Base-by-base conservation (phyloP, 2,113 vertebrate genomes). In the Chauna torquata region DNA sequence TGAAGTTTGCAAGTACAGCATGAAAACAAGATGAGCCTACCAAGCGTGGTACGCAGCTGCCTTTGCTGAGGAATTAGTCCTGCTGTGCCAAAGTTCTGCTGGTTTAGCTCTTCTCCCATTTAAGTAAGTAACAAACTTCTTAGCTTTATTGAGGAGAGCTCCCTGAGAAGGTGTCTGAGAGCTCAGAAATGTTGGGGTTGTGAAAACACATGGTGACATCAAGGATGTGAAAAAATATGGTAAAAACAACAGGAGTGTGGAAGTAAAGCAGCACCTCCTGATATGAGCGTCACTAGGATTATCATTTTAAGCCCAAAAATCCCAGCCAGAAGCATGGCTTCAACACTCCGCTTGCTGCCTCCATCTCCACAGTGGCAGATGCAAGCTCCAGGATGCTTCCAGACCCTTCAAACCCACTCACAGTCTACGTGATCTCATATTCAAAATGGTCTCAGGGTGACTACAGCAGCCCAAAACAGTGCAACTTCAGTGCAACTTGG, bases 401-500 rank as follows among this genome's bases (percentile, higher is more conserved):
- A 69, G 79, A 62, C 32, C 24, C 59, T 40, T 59, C 78, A 74
- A 91, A 88, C 16, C 18, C 32, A 50, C 32, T 22, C 58, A 40
- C 7, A 49, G 44, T 8, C 57, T 66, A 50, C 1, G 1, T 24
- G 54, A 61, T 40, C 45, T 66, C 30, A 24, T 62, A 68, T 78
- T 62, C 11, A 57, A 44, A 72, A 27, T 0, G 0, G 11, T 86
- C n/a, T 42, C 45, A n/a, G 28, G 20, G 24, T 74, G 27, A 40
- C 47, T n/a, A n/a, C 3, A 7, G 28, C 47, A 16, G 59, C 62
- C 13, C 57, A 12, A 70, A 18, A 49, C 16, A 75, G 13, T 36
- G 18, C 8, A 50, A 36, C 15, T 28, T 34, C 70, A 45, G 62
- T 0, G 1, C 52, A 20, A 42, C 27, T 44, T 23, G 6, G 7